phyloP scores from a whole-genome alignment of 2,797 vertebrate species.

The Orestias chungarensis region DNA sequence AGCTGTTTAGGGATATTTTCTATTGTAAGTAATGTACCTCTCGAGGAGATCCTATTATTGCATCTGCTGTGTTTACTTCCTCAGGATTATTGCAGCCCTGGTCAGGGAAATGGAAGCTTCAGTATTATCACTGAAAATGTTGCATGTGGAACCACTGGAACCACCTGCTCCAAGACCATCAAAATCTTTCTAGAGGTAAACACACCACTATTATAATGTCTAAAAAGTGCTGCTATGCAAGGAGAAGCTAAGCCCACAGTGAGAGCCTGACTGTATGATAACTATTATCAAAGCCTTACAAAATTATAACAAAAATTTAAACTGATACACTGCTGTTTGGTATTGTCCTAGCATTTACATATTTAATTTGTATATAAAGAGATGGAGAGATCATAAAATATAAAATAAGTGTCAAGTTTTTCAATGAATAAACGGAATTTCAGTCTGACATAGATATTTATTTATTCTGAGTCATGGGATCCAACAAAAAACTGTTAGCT shows the following conservation, averaged over 20 bases:
- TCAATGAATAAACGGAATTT: too few relatives aligned
- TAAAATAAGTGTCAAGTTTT: background rate
- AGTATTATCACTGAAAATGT: slow-evolving; percentile 90
- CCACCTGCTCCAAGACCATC: slow-evolving; percentile 92
- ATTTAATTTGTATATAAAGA: background rate
- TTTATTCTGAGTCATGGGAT: too few relatives aligned
- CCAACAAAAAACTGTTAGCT: too few relatives aligned
- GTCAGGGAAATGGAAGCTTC: slow-evolving; percentile 76
- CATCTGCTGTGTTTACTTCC: slow-evolving; percentile 10
- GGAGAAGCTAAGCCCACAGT: too few relatives aligned
- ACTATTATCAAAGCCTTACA: background rate
- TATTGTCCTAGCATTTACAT: background rate
- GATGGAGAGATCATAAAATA: background rate
- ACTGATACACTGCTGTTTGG: background rate
- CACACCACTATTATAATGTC: background rate
- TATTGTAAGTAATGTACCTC: background rate
- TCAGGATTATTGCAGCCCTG: slow-evolving; percentile 84
- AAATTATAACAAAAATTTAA: too few relatives aligned
- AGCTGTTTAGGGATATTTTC: background rate
- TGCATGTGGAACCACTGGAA: slow-evolving; percentile 89
- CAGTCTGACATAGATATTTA: too few relatives aligned
- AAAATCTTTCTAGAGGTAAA: slow-evolving; percentile 87
- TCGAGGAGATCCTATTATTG: background rate
- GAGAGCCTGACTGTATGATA: background rate
- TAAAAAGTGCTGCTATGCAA: background rate